These are phyloP conservation scores for Neoseiulus cucumeris DNA, from an alignment of 1,140 invertebrate species.

Conservation along the genomic window DNA sequence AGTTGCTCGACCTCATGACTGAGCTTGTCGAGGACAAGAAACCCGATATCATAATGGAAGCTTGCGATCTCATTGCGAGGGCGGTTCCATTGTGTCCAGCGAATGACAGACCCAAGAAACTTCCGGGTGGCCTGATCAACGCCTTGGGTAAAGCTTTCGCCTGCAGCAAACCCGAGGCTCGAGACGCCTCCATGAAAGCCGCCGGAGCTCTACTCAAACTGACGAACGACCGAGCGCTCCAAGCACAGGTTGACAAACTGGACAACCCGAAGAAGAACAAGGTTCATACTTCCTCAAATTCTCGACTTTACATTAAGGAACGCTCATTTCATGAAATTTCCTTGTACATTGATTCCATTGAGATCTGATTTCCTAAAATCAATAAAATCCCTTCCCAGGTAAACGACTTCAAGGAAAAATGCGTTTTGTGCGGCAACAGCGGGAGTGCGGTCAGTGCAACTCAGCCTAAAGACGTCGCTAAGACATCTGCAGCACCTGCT, in stretches of 20 bases:
- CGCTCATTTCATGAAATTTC: conserved; percentile 12
- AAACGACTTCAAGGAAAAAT: conserved; percentile 14
- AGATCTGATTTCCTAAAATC: too few species aligned
- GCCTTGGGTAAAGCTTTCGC: conserved; percentile 52
- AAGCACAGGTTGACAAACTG: conserved; percentile 60
- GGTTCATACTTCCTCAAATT: neutral
- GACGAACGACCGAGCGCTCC: conserved; percentile 66
- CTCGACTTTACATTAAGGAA: neutral
- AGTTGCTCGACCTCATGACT: neutral
- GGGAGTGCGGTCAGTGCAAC: conserved; percentile 8
- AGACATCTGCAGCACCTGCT: conserved; percentile 9
- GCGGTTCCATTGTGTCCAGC: neutral
- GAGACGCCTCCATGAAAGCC: conserved; percentile 83
- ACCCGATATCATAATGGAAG: neutral
- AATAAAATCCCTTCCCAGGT: neutral
- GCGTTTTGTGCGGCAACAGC: neutral
- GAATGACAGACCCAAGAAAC: neutral
- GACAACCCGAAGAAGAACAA: neutral
- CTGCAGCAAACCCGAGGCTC: conserved; percentile 40
- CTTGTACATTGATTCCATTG: neutral
- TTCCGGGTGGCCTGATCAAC: conserved; percentile 57
- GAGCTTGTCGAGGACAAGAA: neutral
- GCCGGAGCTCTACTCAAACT: conserved; percentile 73
- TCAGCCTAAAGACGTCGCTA: too few species aligned
- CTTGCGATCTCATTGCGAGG: neutral